Percentiles rank a stretch among this genome's conserved stretches.
Conservation (phyloP, 1,140 invertebrate genomes). For the Spodoptera litura region DNA sequence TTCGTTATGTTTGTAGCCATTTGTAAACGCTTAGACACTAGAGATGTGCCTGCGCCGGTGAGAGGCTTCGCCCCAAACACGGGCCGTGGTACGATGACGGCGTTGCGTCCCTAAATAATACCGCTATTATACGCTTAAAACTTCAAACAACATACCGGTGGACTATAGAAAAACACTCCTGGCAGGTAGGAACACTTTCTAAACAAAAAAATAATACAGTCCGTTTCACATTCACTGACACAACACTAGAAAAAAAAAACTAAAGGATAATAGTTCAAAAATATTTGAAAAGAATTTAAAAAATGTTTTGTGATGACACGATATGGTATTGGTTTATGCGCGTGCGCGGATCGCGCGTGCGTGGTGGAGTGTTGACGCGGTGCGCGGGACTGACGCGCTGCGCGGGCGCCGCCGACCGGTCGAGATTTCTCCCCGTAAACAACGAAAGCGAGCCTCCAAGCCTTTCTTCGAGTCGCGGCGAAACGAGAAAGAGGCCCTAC, state of each 20-base stretch:
- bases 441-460: constrained; percentile 81
- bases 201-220: constrained; percentile 61
- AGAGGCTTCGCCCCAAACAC: constrained; percentile 28
- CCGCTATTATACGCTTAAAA: constrained; percentile 63
- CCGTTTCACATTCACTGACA: constrained; percentile 60
- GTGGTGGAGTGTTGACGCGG: constrained; percentile 58
- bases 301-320: constrained; percentile 56
- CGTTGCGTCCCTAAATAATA: constrained; percentile 66
- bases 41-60: constrained; percentile 10
- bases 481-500: constrained; percentile 70
- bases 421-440: constrained; percentile 84
- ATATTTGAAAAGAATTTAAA: constrained; percentile 45
- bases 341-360: constrained; percentile 51
- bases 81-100: constrained; percentile 18
- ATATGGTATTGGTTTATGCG: constrained; percentile 21
- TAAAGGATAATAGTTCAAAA: neutral
- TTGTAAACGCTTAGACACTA: constrained; percentile 19
- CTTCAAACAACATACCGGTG: constrained; percentile 69
- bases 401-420: constrained; percentile 64
- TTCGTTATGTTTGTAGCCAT: constrained; percentile 25
- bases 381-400: constrained; percentile 69
- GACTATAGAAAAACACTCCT: constrained; percentile 63
- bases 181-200: constrained; percentile 65
- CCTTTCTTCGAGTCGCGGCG: constrained; percentile 79
- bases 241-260: constrained; percentile 51